A percentile compares a stretch with the other conserved stretches of the same genome.
Evolutionary conservation across 2,797 vertebrate genomes (phyloP).

Genomic region (Salmo trutta): DNA sequence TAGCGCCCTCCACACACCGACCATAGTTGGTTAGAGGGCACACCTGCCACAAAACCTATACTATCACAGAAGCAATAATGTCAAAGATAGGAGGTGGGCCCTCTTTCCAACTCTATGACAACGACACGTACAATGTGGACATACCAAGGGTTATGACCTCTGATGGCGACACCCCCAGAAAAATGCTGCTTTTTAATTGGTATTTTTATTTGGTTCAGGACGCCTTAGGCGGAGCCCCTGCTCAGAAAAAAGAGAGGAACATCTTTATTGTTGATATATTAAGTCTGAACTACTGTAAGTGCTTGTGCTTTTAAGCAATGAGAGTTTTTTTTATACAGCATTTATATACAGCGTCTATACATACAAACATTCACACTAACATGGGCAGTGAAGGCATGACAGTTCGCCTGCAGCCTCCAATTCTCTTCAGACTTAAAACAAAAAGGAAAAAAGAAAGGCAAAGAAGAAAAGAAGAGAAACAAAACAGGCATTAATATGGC

Average conservation of each 20-base stretch:
- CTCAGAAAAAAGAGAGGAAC: constrained; percentile 64
- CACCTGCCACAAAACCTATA: not conserved
- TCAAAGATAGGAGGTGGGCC: not conserved
- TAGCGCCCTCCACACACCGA: not conserved
- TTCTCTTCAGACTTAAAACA: constrained; percentile 52
- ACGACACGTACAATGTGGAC: not conserved
- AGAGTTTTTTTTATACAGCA: constrained; percentile 79
- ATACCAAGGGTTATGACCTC: constrained; percentile 20
- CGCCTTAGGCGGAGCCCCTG: constrained; percentile 69
- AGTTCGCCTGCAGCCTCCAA: constrained; percentile 56
- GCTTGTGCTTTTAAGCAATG: constrained; percentile 79
- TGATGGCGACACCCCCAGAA: constrained; percentile 57
- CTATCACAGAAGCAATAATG: not conserved
- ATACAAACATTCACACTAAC: constrained; percentile 78
- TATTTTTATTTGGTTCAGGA: constrained; percentile 75
- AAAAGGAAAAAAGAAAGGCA: constrained; percentile 31
- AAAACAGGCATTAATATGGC: constrained; percentile 50
- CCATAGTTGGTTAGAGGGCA: too few species aligned
- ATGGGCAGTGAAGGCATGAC: constrained; percentile 58
- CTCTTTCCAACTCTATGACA: not conserved
- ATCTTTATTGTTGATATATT: constrained; percentile 79
- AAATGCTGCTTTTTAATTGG: constrained; percentile 63
- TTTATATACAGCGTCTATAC: constrained; percentile 87
- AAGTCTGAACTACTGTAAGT: constrained; percentile 77
- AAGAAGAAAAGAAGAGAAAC: constrained; percentile 49